Evolutionary conservation across 2,113 vertebrate species (phyloP).

Genomic region (Oreochromis spilurus): DNA sequence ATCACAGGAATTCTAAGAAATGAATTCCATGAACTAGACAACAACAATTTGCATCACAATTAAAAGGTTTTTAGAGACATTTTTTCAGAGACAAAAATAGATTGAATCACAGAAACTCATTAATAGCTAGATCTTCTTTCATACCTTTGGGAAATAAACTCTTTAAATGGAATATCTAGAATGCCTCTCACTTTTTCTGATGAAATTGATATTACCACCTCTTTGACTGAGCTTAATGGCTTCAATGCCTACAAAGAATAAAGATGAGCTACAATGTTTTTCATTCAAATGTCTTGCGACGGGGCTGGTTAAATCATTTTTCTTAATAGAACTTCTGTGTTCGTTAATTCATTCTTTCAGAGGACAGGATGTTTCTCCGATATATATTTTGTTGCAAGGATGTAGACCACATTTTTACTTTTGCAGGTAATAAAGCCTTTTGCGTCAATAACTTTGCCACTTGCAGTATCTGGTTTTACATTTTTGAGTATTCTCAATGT

Average conservation of each 20-base stretch:
- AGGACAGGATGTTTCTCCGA: neutral
- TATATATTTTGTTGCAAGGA: neutral
- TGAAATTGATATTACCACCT: neutral
- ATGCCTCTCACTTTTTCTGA: rapidly evolving
- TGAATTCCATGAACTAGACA: neutral
- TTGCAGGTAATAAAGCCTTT: neutral
- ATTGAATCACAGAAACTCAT: neutral
- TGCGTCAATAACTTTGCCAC: rapidly evolving
- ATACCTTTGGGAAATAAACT: neutral
- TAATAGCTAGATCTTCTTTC: neutral
- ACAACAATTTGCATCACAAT: neutral
- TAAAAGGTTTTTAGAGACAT: neutral
- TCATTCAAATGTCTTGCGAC: neutral
- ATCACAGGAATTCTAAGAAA: neutral
- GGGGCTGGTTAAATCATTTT: rapidly evolving
- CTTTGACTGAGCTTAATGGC: neutral
- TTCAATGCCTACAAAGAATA: neutral
- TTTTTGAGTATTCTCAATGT: neutral
- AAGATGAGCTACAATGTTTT: neutral
- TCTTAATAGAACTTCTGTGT: neutral
- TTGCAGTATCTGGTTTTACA: neutral
- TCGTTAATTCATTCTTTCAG: neutral
- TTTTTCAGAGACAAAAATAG: neutral
- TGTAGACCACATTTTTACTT: neutral
- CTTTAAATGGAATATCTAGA: neutral